A percentile compares a stretch with the other conserved stretches of the same genome.
Evolutionary conservation across 2,888 invertebrate species (phyloP).

Genomic region (Apotomis capreana): DNA sequence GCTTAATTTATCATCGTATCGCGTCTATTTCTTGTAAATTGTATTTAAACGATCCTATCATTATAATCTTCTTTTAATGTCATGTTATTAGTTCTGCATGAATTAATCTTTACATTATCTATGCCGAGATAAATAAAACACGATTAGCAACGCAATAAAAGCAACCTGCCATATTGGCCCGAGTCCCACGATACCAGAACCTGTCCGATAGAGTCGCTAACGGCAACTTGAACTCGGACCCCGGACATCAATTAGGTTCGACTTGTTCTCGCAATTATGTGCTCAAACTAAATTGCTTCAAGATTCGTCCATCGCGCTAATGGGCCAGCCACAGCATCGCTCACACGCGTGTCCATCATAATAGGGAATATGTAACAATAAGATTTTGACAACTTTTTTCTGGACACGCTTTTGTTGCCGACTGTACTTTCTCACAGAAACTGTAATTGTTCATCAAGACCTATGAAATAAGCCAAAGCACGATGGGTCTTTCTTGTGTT

Average conservation of each 20-base stretch:
- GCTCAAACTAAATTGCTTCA: conserved; percentile 79
- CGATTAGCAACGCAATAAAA: conserved; percentile 41
- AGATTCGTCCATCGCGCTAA: conserved; percentile 77
- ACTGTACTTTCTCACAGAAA: too few relatives aligned
- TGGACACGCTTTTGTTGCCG: too few relatives aligned
- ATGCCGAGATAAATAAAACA: conserved; percentile 25
- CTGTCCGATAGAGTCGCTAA: conserved; percentile 60
- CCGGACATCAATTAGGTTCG: conserved; percentile 78
- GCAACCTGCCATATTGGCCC: conserved; percentile 34
- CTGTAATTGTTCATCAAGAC: too few relatives aligned
- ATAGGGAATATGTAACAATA: too few relatives aligned
- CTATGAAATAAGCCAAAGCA: too few relatives aligned
- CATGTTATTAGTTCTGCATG: conserved; percentile 4
- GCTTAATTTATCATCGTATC: not conserved
- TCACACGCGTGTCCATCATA: conserved; percentile 55
- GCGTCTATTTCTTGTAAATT: not conserved
- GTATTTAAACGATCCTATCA: not conserved
- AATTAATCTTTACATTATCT: conserved; percentile 5
- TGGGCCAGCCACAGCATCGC: conserved; percentile 68
- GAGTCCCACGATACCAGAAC: conserved; percentile 53
- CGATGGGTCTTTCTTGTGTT: too few relatives aligned
- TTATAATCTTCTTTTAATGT: not conserved
- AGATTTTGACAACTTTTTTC: too few relatives aligned
- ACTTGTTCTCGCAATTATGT: conserved; percentile 81
- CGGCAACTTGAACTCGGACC: conserved; percentile 72